Base-by-base conservation (phyloP, 2,113 vertebrate species). In the Phaethornis superciliosus region DNA sequence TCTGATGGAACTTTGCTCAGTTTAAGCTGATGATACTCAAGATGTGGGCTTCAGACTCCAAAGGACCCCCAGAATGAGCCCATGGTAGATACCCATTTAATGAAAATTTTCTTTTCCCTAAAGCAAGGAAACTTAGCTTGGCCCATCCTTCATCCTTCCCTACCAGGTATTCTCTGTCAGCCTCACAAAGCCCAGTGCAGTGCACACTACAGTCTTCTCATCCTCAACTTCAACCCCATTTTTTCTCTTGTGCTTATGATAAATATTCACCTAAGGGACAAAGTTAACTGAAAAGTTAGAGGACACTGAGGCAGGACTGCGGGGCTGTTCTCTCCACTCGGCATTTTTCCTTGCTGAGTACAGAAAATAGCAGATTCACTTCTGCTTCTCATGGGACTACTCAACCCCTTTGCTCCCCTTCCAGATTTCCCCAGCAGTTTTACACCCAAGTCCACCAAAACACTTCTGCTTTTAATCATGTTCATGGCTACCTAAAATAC, bases 301-400 rank as follows among this genome's bases (percentile, higher is more conserved):
- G 46, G 55, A 69, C 27, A 46, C 14, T 54, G 30, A 35, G 70
- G 46, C 16, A 88, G 54, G 68, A 80, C 28, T 24, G 18, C 51
- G 54, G 59, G 51, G 21, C 79, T 82, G 46, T 7, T 92, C 33
- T 64, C 67, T 95, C 79, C 64, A 40, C 19, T 55, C 89, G 55
- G 62, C 26, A 3, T 85, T 95, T 91, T 89, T 63, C 87, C 60
- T 91, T 91, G 89, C 93, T 93, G 71, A 95, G 54, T 56, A 26
- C 52, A 83, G 32, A 32, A 93, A 85, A 94, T 59, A 60, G 68
- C 68, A 95, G 91, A 92, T 96, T 95, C 95, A 82, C 88, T 97
- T 97, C 96, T 96, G 91, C 95, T 94, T 97, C 82, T 95, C 68
- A 46, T 60, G 79, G 81, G 81, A 23, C 78, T 84, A 63, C 63